Conservation (phyloP, 2,113 vertebrate species). For the Vulpes lagopus region DNA sequence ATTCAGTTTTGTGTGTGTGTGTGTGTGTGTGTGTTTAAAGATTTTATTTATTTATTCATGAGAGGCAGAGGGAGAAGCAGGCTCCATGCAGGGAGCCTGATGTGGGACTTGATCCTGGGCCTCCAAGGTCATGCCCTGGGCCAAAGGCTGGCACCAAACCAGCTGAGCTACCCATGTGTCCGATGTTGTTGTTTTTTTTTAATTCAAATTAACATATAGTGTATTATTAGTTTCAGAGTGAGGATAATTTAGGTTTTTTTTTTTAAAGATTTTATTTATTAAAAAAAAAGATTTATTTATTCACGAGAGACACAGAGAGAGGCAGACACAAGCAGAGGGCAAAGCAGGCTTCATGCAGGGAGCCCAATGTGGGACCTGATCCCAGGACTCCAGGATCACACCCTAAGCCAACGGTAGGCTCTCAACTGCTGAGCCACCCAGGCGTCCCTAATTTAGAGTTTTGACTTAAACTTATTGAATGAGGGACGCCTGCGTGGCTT, state of each 20-base stretch:
- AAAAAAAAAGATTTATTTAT: not conserved
- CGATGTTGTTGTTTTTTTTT: not conserved
- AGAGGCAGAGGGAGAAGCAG: too few relatives aligned
- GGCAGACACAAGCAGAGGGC: not conserved
- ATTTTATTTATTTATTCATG: too few relatives aligned
- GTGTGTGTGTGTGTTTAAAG: too few relatives aligned
- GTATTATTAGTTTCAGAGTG: not conserved
- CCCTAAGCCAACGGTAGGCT: not conserved
- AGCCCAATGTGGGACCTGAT: fast-evolving
- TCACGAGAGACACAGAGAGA: not conserved
- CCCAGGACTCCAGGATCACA: not conserved
- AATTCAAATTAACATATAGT: not conserved
- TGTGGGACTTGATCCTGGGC: too few relatives aligned
- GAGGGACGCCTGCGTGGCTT: not conserved
- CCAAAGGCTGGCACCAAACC: too few relatives aligned
- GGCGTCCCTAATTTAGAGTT: not conserved
- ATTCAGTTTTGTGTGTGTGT: not conserved
- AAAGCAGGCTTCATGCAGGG: not conserved
- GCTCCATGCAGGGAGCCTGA: too few relatives aligned
- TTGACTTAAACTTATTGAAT: not conserved
- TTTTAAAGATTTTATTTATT: too few relatives aligned
- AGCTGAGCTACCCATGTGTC: too few relatives aligned
- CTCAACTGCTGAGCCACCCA: not conserved
- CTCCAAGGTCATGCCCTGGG: too few relatives aligned
- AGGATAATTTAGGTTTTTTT: not conserved